Base-by-base conservation (phyloP, 2,797 vertebrate species). In the Falco peregrinus region DNA sequence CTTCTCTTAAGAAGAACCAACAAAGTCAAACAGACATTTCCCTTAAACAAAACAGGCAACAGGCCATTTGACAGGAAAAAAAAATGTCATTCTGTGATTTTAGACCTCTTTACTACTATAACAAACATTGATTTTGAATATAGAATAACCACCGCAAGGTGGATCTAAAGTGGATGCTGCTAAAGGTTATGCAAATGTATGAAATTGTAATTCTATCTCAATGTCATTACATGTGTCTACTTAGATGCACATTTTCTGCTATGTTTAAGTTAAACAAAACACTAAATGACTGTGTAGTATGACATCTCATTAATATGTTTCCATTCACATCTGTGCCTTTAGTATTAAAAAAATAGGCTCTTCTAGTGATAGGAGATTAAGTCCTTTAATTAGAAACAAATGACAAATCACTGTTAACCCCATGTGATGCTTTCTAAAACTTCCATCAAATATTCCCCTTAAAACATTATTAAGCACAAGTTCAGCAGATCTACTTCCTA, bases 361-460 rank as follows among this genome's bases (percentile, higher is more conserved):
- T 98, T 99, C 98, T 97, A 98, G 98, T 98, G 99, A 98, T 98
- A 99, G 99, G 98, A 99, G 99, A 99, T 99, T 99, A 99, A 97
- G 98, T 98, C 98, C 98, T 98, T 98, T 98, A 98, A 99, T 98
- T 98, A 98, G 98, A 99, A 98, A 98, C 98, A 98, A 99, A 99
- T 99, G 99, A 99, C 99, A 99, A 99, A 99, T 99, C 98, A 98
- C 98, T 98, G 98, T 99, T 99, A 99, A 99, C 99, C 99, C 98
- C 95, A 98, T 98, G 98, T 93, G 98, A 98, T 94, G 98, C 98
- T 97, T 98, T 97, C 98, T 97, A 95, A 98, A 98, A 97, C 97
- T 97, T 98, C 98, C 98, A 98, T 99, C 98, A 99, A 98, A 99
- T 98, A 98, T 97, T 98, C 98, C 98, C 98, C 98, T 97, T 98